phyloP scores from a whole-genome alignment of 2,888 invertebrate genomes.

The Sesia bembeciformis region DNA sequence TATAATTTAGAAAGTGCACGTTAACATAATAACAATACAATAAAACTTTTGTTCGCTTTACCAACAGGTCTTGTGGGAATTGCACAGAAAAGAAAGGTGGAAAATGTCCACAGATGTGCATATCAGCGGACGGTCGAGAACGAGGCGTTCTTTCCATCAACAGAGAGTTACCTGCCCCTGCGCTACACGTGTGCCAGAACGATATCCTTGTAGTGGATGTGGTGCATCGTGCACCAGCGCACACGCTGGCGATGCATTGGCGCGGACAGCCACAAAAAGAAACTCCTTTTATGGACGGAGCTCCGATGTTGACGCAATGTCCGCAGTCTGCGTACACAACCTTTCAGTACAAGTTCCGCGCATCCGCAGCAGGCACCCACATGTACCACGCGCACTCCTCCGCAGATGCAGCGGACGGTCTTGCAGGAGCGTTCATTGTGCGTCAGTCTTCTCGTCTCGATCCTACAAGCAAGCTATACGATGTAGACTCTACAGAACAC shows the following conservation, averaged over 20 bases:
- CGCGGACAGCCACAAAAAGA: constrained; percentile 81
- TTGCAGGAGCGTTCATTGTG: constrained; percentile 82
- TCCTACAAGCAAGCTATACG: constrained; percentile 77
- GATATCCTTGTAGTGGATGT: constrained; percentile 86
- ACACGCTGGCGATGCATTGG: constrained; percentile 85
- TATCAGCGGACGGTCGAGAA: constrained; percentile 77
- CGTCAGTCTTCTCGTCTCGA: constrained; percentile 77
- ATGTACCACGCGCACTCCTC: constrained; percentile 84
- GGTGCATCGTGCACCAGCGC: constrained; percentile 81
- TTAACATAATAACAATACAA: not conserved
- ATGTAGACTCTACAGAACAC: constrained; percentile 80
- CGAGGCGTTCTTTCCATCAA: constrained; percentile 80
- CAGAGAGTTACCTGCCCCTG: constrained; percentile 76
- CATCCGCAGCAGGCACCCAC: constrained; percentile 81
- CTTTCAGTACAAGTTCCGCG: constrained; percentile 86
- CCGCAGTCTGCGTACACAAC: constrained; percentile 82
- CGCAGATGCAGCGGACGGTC: constrained; percentile 79
- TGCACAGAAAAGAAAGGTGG: constrained; percentile 75
- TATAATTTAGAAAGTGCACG: constrained; percentile 11
- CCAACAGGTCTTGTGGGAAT: constrained; percentile 76
- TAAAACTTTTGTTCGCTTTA: not conserved
- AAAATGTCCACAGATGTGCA: constrained; percentile 78
- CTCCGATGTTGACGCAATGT: constrained; percentile 85
- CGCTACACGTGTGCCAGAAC: constrained; percentile 81
- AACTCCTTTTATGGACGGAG: constrained; percentile 85